Base-by-base conservation (phyloP, 2,113 vertebrate genomes). In the Todiramphus saurophagus region DNA sequence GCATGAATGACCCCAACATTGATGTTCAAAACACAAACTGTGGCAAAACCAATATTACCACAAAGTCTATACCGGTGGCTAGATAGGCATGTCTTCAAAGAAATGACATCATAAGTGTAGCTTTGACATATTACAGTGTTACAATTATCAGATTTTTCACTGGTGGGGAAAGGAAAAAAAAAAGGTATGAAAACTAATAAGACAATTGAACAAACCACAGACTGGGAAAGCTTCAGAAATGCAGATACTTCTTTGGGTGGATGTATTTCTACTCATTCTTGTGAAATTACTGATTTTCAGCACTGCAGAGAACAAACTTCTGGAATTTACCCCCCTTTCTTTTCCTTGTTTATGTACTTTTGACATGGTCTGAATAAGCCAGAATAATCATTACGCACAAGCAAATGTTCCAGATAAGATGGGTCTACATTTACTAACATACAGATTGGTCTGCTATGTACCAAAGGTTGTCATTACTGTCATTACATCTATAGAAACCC, bases 1-100 rank as follows among this genome's bases (percentile, higher is more conserved):
- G 97, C 85, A 98, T 98, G 35, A 97, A 97, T 1, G 98, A 99
- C 93, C 98, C 98, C 80, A 99, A 98, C 93, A 98, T 98, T 28
- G 95, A 99, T 1, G 43, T 98, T 58, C 98, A 98, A 76, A 98
- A 95, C 93, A 98, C 98, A 50, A 96, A 98, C 90, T 98, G 98
- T 30, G 98, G 98, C 46, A 98, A 98, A 78, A 98, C 97, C 66
- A 98, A 98, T 13, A 82, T 98, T 84, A 96, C 97, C 25, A 91
- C 97, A 19, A 98, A 98, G 95, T 79, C 95, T 67, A 97, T 97
- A 46, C 96, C 97, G 33, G 66, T 60, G 78, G 73, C 77, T 75
- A 97, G 93, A 53, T 97, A 96, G 70, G 51, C 9, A 69, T 35
- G 55, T 28, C 43, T 87, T 68, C 16, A 11, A 73, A 92, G 53